A percentile compares a stretch with the other conserved stretches of the same genome.
phyloP scores from a whole-genome alignment of 2,888 invertebrate genomes.

The Morinoia aosen region DNA sequence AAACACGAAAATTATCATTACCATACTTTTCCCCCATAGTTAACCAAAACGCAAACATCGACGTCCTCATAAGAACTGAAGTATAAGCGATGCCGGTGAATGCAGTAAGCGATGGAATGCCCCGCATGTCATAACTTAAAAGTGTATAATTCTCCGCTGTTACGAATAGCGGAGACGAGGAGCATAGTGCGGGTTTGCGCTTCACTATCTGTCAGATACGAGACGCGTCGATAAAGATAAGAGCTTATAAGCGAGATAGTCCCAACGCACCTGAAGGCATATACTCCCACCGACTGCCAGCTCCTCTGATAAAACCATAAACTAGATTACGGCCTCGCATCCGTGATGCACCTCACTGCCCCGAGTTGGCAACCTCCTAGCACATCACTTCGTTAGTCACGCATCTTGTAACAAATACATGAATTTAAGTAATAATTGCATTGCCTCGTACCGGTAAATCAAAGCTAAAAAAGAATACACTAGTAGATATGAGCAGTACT shows the following conservation, averaged over 20 bases:
- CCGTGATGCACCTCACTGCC: background rate
- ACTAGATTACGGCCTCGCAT: background rate
- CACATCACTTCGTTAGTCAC: background rate
- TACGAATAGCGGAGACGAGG: background rate
- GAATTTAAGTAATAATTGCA: background rate
- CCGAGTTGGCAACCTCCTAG: background rate
- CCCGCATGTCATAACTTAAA: background rate
- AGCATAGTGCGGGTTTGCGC: background rate
- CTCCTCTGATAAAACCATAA: background rate
- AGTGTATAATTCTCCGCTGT: background rate
- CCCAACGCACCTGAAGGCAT: background rate
- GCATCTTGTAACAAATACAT: background rate
- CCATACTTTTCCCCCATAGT: background rate
- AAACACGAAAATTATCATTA: background rate
- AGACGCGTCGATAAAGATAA: background rate
- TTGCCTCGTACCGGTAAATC: too few relatives aligned
- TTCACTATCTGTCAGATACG: background rate
- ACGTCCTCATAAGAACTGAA: background rate
- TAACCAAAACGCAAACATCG: background rate
- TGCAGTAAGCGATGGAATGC: background rate
- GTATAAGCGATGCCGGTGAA: background rate
- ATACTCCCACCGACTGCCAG: background rate
- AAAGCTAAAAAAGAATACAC: background rate
- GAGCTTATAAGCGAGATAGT: constrained; percentile 20
- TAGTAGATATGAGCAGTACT: too few relatives aligned